Conservation (phyloP, 1,140 invertebrate species). For the Heliconius congener region DNA sequence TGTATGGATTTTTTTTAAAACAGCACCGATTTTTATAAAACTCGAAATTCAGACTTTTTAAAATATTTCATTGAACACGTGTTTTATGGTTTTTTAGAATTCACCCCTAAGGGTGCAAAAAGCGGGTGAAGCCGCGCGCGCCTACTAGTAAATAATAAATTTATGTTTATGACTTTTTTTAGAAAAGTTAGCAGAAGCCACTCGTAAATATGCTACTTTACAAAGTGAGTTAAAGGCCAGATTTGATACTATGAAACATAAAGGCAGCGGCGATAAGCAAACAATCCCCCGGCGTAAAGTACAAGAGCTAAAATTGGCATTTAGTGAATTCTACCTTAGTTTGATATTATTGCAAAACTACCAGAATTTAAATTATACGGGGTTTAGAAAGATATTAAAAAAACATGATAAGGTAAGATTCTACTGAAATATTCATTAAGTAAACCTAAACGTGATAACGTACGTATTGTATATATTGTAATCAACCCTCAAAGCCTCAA, state of each 20-base stretch:
- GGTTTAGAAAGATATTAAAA: slow-evolving; percentile 99
- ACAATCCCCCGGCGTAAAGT: slow-evolving; percentile 89
- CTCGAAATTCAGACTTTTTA: no score
- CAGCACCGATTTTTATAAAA: no score
- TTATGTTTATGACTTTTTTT: slow-evolving; percentile 1
- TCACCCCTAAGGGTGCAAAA: no score
- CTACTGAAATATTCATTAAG: no score
- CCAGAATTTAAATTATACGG: slow-evolving; percentile 98
- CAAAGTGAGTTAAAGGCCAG: slow-evolving; percentile 93
- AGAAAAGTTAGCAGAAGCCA: slow-evolving; percentile 99
- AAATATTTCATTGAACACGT: no score
- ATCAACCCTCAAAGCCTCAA: no score
- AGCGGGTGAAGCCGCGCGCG: no score
- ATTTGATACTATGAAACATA: slow-evolving; percentile 85
- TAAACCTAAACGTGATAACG: no score
- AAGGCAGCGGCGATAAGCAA: slow-evolving; percentile 82
- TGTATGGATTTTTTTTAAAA: no score
- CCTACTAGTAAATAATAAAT: not conserved
- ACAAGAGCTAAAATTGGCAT: slow-evolving; percentile 97
- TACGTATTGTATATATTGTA: no score
- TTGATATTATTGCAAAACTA: slow-evolving; percentile 96
- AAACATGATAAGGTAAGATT: slow-evolving; percentile 98
- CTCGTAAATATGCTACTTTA: slow-evolving; percentile 94
- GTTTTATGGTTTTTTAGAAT: no score
- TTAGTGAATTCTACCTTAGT: slow-evolving; percentile 99